These are phyloP conservation scores for Mastomys coucha DNA, from an alignment of 2,113 vertebrate species.

Conservation along the genomic window DNA sequence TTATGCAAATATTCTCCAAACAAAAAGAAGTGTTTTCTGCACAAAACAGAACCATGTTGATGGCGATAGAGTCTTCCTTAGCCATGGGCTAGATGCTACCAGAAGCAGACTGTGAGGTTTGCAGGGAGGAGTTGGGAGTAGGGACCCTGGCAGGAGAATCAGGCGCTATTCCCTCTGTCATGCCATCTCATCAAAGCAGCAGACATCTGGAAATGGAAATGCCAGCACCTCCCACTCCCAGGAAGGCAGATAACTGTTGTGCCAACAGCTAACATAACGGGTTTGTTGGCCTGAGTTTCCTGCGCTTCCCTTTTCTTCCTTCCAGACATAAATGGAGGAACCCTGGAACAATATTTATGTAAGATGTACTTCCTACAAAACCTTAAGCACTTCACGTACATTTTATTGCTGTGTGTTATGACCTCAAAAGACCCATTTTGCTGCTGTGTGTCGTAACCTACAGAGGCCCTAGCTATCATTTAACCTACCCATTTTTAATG, in stretches of 20 bases:
- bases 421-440: background rate
- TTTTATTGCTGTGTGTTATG: background rate
- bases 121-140: too few species aligned
- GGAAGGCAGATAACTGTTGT: background rate
- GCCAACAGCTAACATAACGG: background rate
- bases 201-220: slow-evolving; percentile 37
- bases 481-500: background rate
- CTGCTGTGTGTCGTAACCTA: background rate
- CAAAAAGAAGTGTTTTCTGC: background rate
- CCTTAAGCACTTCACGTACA: background rate
- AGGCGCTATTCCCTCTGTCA: background rate
- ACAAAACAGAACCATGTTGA: background rate
- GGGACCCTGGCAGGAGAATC: background rate
- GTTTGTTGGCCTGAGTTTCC: background rate
- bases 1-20: background rate
- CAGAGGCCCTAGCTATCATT: background rate
- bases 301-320: background rate
- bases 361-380: background rate
- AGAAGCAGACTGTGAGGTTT: background rate
- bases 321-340: background rate
- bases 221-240: background rate
- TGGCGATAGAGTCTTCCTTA: background rate
- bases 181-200: background rate
- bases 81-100: background rate
- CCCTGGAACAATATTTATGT: background rate